Percentiles rank a stretch among this genome's conserved stretches.
These are phyloP conservation scores for Scomber scombrus DNA, from an alignment of 2,113 vertebrate genomes.

Conservation along the genomic window DNA sequence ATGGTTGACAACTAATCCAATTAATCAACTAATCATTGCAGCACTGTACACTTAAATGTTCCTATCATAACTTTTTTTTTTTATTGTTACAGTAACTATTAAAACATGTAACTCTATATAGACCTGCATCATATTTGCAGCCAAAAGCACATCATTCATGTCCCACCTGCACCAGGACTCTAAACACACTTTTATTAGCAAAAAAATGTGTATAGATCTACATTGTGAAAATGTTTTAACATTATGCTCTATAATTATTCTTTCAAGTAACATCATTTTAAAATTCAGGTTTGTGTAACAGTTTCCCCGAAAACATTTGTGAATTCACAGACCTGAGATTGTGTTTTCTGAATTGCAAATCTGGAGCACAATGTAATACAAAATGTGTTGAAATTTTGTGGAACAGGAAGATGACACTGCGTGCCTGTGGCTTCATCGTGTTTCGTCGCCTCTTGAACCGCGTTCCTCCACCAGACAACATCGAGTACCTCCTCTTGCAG, in stretches of 20 bases:
- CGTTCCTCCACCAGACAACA: conserved; percentile 69
- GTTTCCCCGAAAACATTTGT: no score
- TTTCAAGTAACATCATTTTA: no score
- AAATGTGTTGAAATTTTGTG: conserved; percentile 7
- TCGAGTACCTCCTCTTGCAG: conserved; percentile 95
- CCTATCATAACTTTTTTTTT: no score
- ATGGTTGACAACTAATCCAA: no score
- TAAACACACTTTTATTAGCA: neutral
- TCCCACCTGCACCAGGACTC: neutral
- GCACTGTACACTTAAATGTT: no score
- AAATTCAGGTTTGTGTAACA: neutral
- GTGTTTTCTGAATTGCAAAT: neutral
- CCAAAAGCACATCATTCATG: neutral
- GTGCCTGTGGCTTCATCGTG: conserved; percentile 95
- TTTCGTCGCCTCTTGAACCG: conserved; percentile 86
- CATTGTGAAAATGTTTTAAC: neutral
- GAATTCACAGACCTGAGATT: neutral
- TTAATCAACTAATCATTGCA: no score
- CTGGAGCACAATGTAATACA: neutral
- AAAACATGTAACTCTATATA: no score
- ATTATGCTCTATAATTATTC: neutral
- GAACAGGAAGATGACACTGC: conserved; percentile 84
- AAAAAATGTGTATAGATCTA: neutral
- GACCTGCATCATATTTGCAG: no score
- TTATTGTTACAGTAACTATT: no score